These are phyloP conservation scores for Chrysolina oricalcia DNA, from an alignment of 2,888 invertebrate species.

Conservation along the genomic window DNA sequence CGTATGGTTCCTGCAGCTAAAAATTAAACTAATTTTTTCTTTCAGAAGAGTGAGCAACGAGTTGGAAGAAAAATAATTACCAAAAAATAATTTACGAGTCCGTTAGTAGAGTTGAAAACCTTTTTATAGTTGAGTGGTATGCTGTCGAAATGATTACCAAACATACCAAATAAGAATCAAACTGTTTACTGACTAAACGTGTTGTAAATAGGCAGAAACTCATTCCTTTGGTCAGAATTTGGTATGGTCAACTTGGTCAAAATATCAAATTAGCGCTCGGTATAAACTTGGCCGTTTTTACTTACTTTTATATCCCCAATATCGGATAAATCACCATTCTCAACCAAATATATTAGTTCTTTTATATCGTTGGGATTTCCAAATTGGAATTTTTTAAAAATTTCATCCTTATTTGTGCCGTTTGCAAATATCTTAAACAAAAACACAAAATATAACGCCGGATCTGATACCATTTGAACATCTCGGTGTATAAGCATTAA, in stretches of 20 bases:
- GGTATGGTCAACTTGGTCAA: too few relatives aligned
- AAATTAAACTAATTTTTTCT: slow-evolving; percentile 10
- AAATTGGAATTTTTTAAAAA: not conserved
- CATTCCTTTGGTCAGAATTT: too few relatives aligned
- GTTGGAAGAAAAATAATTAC: slow-evolving; percentile 12
- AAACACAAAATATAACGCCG: slow-evolving; percentile 3
- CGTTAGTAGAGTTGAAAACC: too few relatives aligned
- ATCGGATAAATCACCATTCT: slow-evolving; percentile 21
- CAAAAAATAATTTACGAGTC: too few relatives aligned
- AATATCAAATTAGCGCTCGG: too few relatives aligned
- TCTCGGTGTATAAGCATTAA: not conserved
- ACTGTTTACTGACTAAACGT: too few relatives aligned
- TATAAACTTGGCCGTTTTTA: too few relatives aligned
- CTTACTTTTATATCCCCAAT: slow-evolving; percentile 20
- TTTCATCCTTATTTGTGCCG: not conserved
- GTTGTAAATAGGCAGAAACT: too few relatives aligned
- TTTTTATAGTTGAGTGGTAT: too few relatives aligned
- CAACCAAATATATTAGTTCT: slow-evolving; percentile 17
- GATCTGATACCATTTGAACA: slow-evolving; percentile 9
- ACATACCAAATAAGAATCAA: too few relatives aligned
- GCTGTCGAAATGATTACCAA: too few relatives aligned
- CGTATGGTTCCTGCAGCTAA: slow-evolving; percentile 23
- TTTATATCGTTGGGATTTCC: slow-evolving; percentile 17
- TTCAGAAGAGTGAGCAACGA: slow-evolving; percentile 18
- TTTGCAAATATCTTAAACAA: slow-evolving; percentile 14